Percentiles rank a stretch among this genome's conserved stretches.
Conservation (phyloP, 2,113 vertebrate genomes). For the Caranx melampygus region DNA sequence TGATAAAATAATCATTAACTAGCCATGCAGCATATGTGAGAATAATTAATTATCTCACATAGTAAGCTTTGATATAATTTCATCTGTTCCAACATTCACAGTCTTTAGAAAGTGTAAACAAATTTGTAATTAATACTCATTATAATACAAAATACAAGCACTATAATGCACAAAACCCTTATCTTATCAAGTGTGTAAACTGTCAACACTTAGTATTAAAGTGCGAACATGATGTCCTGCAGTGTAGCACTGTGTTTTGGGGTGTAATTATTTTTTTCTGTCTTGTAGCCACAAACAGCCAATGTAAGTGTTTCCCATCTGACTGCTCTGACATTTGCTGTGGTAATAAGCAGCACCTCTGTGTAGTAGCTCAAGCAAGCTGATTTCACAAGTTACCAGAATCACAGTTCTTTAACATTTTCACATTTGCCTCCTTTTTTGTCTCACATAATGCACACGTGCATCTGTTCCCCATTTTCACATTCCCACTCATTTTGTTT, state of each 20-base stretch:
- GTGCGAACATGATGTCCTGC: neutral
- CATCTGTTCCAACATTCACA: too few relatives aligned
- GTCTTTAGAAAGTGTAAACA: neutral
- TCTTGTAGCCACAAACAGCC: slow-evolving; percentile 9
- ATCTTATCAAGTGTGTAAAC: neutral
- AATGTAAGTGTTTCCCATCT: neutral
- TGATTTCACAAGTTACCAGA: neutral
- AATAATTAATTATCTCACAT: neutral
- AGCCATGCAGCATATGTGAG: neutral
- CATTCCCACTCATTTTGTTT: neutral
- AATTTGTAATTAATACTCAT: neutral
- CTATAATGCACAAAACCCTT: neutral
- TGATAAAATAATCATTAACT: neutral
- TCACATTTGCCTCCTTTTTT: neutral
- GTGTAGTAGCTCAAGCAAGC: neutral
- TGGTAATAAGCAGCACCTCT: neutral
- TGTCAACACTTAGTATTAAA: neutral
- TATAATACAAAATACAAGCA: neutral
- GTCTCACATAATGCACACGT: neutral
- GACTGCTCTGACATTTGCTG: slow-evolving; percentile 5
- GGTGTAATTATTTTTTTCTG: neutral
- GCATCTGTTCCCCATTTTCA: neutral
- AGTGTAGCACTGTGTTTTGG: neutral
- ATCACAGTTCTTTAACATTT: neutral
- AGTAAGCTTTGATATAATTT: neutral